Evolutionary conservation across 2,888 invertebrate genomes (phyloP).

Genomic region (Caenorhabditis zanzibari): DNA sequence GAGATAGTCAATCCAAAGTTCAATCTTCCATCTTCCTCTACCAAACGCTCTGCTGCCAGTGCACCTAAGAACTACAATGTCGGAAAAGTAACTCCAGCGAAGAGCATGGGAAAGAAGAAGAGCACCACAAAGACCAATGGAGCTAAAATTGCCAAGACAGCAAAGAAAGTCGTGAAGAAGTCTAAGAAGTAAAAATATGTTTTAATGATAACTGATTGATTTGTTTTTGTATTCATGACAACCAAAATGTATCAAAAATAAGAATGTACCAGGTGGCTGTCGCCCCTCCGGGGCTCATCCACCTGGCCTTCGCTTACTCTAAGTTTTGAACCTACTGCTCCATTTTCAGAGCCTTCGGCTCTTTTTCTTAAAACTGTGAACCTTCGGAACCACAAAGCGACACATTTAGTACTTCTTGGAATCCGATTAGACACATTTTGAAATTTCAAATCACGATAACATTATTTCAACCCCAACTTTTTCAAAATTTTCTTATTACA

Average conservation of each 20-base stretch:
- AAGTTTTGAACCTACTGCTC: too few relatives aligned
- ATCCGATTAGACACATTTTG: too few relatives aligned
- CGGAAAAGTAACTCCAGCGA: neutral
- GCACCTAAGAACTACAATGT: constrained; percentile 1
- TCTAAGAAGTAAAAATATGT: neutral
- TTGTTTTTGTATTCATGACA: constrained; percentile 1
- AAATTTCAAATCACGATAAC: too few relatives aligned
- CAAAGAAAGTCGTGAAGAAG: neutral
- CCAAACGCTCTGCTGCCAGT: neutral
- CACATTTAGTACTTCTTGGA: too few relatives aligned
- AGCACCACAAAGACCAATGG: neutral
- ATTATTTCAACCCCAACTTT: too few relatives aligned
- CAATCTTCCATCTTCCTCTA: neutral
- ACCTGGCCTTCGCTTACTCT: too few relatives aligned
- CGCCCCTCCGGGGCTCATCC: too few relatives aligned
- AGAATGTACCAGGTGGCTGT: neutral
- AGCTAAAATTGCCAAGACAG: neutral
- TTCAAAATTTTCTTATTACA: too few relatives aligned
- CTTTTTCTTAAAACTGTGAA: too few relatives aligned
- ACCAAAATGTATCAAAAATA: neutral
- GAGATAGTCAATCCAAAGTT: constrained; percentile 9
- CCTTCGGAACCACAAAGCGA: too few relatives aligned
- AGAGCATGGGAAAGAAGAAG: constrained; percentile 3
- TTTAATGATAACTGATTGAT: neutral
- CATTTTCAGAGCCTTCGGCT: too few relatives aligned